Base-by-base conservation (phyloP, 2,888 invertebrate genomes). In the Xylota segnis region DNA sequence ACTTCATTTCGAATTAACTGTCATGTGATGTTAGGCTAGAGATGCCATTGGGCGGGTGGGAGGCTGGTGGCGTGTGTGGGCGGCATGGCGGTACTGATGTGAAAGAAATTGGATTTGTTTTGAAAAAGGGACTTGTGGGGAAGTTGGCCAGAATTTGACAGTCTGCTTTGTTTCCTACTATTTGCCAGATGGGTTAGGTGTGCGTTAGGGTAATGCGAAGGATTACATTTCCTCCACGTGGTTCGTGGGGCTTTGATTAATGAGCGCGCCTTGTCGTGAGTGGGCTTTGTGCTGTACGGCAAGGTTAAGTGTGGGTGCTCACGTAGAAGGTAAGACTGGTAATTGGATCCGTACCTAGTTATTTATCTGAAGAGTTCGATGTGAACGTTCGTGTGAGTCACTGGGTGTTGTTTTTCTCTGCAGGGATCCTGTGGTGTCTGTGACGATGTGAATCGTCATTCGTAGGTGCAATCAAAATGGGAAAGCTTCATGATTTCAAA, bases 1-100 rank as follows among this genome's bases (percentile, higher is more conserved):
- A 74, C 52, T 74, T 63, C 40, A 54, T 43, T 18, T 61, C 3
- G 40, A 47, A 45, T 54, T 40, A 61, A 63, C 43, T 45, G 32
- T 74, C 45, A 7, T 65, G n/a, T n/a, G 34, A 56, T 56, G 75
- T 47, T 23, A 34, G 34, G 32, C 45, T 23, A 58, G 16, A 43
- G 63, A 45, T 65, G 18, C 56, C 9, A 54, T 9, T 56, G 29
- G 45, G 61, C 43, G 40, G 12, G 52, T 61, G 61, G 59, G 29
- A 29, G 34, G n/a, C 14, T n/a, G 34, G 6, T 32, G 37, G 9
- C 1, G 37, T 4, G 7, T 7, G 10, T 37, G 37, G 10, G 10
- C 9, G 37, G 7, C 7, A 10, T 32, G 32, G 32, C 7, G 32
- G 32, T 12, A 10, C 37, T 63, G 74, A 61, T 52, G 54, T 43